These are phyloP conservation scores for Caenorhabditis macrosperma DNA, from an alignment of 2,888 invertebrate species.

Conservation along the genomic window DNA sequence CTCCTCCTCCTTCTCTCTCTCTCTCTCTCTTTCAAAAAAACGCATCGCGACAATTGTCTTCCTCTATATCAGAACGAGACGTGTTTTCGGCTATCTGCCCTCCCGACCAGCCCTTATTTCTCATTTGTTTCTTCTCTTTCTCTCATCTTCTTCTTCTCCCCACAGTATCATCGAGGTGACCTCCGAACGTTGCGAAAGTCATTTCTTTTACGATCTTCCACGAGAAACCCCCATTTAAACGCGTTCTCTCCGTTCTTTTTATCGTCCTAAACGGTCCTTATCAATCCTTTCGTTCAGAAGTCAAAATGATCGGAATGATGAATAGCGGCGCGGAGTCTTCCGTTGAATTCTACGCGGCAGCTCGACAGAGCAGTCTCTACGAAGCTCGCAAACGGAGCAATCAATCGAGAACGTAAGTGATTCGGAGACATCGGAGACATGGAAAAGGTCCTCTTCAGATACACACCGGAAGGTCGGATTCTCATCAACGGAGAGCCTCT, in stretches of 20 bases:
- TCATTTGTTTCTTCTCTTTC: conserved; percentile 13
- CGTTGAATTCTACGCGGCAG: conserved; percentile 68
- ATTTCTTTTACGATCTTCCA: background rate
- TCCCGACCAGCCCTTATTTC: background rate
- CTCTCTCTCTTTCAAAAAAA: background rate
- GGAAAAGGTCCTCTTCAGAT: too few relatives aligned
- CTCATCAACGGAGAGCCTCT: conserved; percentile 62
- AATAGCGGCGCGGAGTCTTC: conserved; percentile 62
- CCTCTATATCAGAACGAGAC: conserved; percentile 17
- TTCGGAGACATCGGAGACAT: background rate
- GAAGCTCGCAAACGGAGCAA: conserved; percentile 57
- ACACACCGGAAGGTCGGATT: conserved; percentile 65
- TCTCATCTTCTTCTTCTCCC: background rate
- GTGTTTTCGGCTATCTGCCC: conserved; percentile 37
- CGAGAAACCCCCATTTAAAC: background rate
- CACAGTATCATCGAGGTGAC: background rate
- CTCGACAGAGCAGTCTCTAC: conserved; percentile 62
- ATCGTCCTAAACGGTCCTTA: background rate
- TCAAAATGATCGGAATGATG: conserved; percentile 72
- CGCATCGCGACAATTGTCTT: background rate
- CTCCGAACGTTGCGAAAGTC: conserved; percentile 7
- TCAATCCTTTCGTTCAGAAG: background rate
- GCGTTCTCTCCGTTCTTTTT: background rate
- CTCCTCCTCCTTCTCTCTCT: background rate
- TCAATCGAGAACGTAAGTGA: conserved; percentile 57